Percentiles rank a stretch among this genome's conserved stretches.
phyloP scores from a whole-genome alignment of 23 tunicate genomes.

The Ciona savignyi region DNA sequence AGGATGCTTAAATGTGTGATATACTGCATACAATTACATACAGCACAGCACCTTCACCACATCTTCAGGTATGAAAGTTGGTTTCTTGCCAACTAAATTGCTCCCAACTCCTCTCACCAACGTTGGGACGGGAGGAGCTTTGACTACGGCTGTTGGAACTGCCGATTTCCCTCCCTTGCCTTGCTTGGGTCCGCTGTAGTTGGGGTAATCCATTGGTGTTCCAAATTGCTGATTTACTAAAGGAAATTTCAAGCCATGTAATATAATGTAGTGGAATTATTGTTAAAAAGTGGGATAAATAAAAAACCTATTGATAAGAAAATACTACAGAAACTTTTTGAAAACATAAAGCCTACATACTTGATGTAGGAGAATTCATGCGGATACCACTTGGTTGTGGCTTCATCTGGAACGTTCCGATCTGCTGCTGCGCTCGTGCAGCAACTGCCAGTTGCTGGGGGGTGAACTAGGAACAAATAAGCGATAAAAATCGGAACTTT shows the following conservation, averaged over 20 bases:
- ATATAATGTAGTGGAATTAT: no score
- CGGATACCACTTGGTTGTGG: background rate
- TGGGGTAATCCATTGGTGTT: background rate
- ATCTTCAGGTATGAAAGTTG: constrained; percentile 60
- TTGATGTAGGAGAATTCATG: background rate
- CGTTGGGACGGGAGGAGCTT: constrained; percentile 83
- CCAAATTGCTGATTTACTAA: background rate
- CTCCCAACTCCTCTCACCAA: constrained; percentile 67
- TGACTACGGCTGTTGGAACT: background rate
- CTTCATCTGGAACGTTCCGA: background rate
- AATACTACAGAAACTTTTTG: no score
- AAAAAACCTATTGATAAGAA: no score
- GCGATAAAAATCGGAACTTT: no score
- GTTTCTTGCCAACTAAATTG: constrained; percentile 76
- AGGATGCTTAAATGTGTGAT: no score
- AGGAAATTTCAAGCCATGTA: no score
- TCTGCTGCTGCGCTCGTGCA: no score
- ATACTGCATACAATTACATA: no score
- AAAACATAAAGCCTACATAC: no score
- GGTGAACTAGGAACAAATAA: no score
- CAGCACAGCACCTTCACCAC: constrained; percentile 55
- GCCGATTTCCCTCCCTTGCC: background rate
- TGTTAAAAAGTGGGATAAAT: no score
- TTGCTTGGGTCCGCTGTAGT: background rate
- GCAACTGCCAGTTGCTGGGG: background rate